These are phyloP conservation scores for Paratrypauchen microcephalus DNA, from an alignment of 2,797 vertebrate species.

Conservation along the genomic window DNA sequence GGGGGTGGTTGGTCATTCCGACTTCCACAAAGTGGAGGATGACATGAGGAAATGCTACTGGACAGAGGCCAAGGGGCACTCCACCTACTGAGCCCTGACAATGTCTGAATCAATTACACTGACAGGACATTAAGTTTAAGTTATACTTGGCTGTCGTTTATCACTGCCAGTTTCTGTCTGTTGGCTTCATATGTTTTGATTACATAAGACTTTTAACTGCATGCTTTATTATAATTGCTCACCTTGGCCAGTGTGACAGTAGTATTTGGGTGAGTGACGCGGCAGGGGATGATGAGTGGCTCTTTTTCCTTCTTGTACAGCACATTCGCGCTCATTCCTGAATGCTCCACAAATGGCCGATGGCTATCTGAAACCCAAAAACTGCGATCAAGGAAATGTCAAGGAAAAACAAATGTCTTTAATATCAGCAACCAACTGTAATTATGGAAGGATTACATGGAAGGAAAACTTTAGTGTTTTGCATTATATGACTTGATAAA, in stretches of 20 bases:
- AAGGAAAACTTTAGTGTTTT: neutral
- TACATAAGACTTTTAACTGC: neutral
- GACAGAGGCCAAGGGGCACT: slow-evolving; percentile 52
- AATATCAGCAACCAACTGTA: neutral
- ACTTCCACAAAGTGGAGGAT: slow-evolving; percentile 47
- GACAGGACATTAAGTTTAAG: neutral
- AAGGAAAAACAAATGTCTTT: slow-evolving; percentile 1
- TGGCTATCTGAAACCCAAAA: slow-evolving; percentile 85
- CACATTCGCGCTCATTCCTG: slow-evolving; percentile 77
- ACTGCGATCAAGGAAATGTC: slow-evolving; percentile 68
- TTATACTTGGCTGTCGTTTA: neutral
- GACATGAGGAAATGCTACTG: slow-evolving; percentile 50
- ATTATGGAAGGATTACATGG: neutral
- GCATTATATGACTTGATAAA: slow-evolving; percentile 23
- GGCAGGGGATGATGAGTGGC: slow-evolving; percentile 88
- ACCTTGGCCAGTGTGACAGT: slow-evolving; percentile 88
- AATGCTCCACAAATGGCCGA: slow-evolving; percentile 87
- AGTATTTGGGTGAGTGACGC: slow-evolving; percentile 86
- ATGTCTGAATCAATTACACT: neutral
- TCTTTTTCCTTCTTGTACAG: slow-evolving; percentile 83
- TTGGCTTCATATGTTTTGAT: neutral
- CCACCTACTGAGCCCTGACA: slow-evolving; percentile 67
- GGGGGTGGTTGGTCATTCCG: slow-evolving; percentile 42
- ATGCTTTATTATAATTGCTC: slow-evolving; percentile 38
- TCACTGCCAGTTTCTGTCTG: neutral